phyloP scores from a whole-genome alignment of 2,113 vertebrate genomes.

The Corythaixoides concolor region DNA sequence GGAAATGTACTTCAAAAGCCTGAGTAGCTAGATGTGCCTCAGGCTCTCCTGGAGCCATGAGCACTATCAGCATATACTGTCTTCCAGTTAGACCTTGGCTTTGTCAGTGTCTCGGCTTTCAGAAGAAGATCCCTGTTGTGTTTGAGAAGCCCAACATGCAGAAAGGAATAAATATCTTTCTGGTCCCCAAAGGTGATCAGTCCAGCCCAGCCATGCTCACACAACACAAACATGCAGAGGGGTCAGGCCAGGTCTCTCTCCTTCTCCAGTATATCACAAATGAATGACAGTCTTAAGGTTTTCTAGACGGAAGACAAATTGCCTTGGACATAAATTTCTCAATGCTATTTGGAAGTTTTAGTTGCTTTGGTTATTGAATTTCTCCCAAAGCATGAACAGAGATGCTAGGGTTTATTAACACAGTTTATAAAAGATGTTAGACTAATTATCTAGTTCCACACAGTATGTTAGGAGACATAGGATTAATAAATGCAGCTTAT shows the following conservation, averaged over 20 bases:
- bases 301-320: background rate
- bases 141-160: background rate
- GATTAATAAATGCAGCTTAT: background rate
- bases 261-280: accelerated
- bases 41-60: background rate
- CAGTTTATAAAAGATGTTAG: background rate
- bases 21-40: background rate
- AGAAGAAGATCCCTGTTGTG: background rate
- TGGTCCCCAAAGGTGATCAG: background rate
- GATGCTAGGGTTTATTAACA: background rate
- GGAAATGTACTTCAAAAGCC: accelerated
- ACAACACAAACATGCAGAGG: background rate
- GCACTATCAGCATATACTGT: accelerated
- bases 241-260: background rate
- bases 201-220: accelerated
- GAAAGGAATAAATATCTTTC: background rate
- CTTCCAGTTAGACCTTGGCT: background rate
- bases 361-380: background rate
- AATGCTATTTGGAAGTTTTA: background rate
- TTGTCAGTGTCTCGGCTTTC: background rate
- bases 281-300: background rate
- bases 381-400: background rate
- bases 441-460: background rate
- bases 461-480: background rate
- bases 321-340: background rate